Evolutionary conservation across 2,888 invertebrate species (phyloP).

Genomic region (Apeira syringaria): DNA sequence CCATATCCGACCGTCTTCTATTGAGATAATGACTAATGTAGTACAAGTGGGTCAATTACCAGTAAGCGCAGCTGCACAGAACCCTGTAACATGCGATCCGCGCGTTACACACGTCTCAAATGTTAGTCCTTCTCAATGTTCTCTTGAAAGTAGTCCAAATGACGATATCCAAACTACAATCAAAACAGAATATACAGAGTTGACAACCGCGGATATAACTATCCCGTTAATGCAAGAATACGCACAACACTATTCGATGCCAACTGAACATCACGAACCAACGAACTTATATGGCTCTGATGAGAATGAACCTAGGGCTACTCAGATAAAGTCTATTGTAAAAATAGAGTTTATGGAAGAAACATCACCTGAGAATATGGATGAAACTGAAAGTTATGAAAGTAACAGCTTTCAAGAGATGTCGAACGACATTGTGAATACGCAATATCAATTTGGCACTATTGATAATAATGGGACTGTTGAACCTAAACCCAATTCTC

Average conservation of each 20-base stretch:
- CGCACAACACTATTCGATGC: constrained; percentile 48
- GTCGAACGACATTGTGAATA: constrained; percentile 26
- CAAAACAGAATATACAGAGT: constrained; percentile 75
- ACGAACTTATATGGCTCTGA: constrained; percentile 39
- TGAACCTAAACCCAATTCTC: constrained; percentile 10
- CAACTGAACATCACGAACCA: constrained; percentile 42
- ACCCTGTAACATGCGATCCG: constrained; percentile 73
- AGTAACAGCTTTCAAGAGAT: constrained; percentile 24
- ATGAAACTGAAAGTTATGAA: constrained; percentile 41
- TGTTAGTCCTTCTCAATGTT: constrained; percentile 72
- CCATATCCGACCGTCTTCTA: constrained; percentile 81
- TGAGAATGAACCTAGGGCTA: constrained; percentile 51
- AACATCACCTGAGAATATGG: constrained; percentile 49
- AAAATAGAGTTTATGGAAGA: constrained; percentile 61
- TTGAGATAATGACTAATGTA: constrained; percentile 77
- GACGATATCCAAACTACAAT: constrained; percentile 61
- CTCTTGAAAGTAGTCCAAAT: constrained; percentile 61
- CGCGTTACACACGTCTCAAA: constrained; percentile 74
- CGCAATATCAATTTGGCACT: constrained; percentile 12
- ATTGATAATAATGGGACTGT: constrained; percentile 3
- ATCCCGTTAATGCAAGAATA: constrained; percentile 64
- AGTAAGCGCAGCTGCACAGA: constrained; percentile 73
- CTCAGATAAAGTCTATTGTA: constrained; percentile 54
- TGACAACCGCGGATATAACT: constrained; percentile 70
- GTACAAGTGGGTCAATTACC: constrained; percentile 83